These are phyloP conservation scores for Cantharis lateralis DNA, from an alignment of 2,888 invertebrate species.

Conservation along the genomic window DNA sequence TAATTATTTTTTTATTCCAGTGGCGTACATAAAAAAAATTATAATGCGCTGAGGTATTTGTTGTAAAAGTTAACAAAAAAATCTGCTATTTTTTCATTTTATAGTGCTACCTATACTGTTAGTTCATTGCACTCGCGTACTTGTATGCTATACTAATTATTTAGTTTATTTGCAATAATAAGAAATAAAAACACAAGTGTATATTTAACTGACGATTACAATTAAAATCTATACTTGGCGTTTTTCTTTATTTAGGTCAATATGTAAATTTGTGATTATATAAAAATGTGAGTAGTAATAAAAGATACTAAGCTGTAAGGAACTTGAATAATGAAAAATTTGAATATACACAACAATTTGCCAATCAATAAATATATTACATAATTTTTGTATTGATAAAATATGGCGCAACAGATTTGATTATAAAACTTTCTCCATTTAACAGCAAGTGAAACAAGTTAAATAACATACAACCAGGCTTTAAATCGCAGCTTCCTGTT, in stretches of 20 bases:
- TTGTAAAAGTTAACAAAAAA: background rate
- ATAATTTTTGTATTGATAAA: background rate
- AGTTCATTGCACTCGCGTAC: background rate
- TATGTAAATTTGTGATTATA: background rate
- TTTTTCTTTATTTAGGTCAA: background rate
- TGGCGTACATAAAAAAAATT: conserved; percentile 11
- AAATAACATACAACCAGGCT: background rate
- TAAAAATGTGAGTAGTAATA: background rate
- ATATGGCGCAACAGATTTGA: background rate
- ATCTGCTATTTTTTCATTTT: background rate
- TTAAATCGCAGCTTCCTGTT: background rate
- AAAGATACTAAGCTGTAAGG: background rate
- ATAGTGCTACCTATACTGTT: background rate
- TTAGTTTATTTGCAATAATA: background rate
- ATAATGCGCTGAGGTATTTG: background rate
- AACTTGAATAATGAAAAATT: background rate
- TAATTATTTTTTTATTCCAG: conserved; percentile 20
- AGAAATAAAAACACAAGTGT: background rate
- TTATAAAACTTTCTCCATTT: conserved; percentile 1
- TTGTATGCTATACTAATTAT: background rate
- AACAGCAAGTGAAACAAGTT: background rate
- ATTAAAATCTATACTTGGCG: background rate
- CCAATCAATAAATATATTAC: background rate
- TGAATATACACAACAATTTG: background rate
- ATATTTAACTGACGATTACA: background rate